These are phyloP conservation scores for Heliothis peltigera DNA, from an alignment of 2,888 invertebrate species.

Conservation along the genomic window DNA sequence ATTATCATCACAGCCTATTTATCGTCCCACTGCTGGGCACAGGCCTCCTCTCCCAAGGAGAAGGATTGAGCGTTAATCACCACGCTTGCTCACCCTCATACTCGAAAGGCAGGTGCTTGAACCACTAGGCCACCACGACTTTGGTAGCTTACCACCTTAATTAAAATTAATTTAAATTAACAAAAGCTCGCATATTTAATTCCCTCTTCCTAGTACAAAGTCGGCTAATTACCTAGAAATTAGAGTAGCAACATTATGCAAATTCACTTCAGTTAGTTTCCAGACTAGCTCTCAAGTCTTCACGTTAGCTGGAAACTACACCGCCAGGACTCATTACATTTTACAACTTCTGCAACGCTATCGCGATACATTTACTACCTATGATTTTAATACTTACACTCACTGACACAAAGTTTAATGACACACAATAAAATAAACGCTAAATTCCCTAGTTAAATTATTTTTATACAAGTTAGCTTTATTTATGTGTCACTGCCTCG, in stretches of 20 bases:
- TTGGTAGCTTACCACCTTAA: too few relatives aligned
- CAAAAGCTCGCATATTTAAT: background rate
- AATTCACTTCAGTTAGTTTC: slow-evolving; percentile 16
- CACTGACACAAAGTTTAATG: background rate
- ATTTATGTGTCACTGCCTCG: too few relatives aligned
- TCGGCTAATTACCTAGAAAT: slow-evolving; percentile 6
- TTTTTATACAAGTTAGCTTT: too few relatives aligned
- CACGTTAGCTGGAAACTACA: slow-evolving; percentile 24
- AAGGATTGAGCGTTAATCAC: too few relatives aligned
- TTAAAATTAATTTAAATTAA: too few relatives aligned
- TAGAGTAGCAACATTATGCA: slow-evolving; percentile 28
- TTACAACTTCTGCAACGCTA: slow-evolving; percentile 11
- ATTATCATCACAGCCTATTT: too few relatives aligned
- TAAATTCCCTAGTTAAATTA: too few relatives aligned
- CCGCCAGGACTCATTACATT: slow-evolving; percentile 16
- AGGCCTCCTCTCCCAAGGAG: too few relatives aligned
- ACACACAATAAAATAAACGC: background rate
- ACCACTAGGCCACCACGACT: too few relatives aligned
- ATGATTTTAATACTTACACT: slow-evolving; percentile 1
- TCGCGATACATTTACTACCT: background rate
- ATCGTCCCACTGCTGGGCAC: too few relatives aligned
- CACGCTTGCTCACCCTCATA: too few relatives aligned
- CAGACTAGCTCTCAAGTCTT: background rate
- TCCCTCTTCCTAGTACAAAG: background rate
- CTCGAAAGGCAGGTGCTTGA: too few relatives aligned